phyloP scores from a whole-genome alignment of 2,888 invertebrate species.

The Euzetes globulus region DNA sequence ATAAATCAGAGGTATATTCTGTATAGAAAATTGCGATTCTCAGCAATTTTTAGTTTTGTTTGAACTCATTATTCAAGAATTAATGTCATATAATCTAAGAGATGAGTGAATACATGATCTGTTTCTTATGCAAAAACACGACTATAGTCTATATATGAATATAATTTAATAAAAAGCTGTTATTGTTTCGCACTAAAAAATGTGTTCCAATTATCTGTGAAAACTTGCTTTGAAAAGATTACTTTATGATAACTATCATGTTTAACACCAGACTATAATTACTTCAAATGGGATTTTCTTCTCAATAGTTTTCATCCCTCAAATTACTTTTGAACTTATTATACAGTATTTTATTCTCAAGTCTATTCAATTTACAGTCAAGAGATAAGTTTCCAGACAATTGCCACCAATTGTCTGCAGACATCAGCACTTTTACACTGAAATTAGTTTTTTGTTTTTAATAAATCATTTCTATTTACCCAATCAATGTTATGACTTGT shows the following conservation, averaged over 20 bases:
- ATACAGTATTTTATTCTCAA: too few species aligned
- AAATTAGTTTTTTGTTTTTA: too few species aligned
- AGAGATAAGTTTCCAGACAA: too few species aligned
- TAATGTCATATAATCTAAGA: not conserved
- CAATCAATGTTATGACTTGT: too few species aligned
- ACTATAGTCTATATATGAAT: not conserved
- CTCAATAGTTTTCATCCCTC: too few species aligned
- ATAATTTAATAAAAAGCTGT: not conserved
- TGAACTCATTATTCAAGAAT: not conserved
- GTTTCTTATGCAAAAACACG: not conserved
- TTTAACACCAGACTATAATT: not conserved
- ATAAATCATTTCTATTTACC: too few species aligned
- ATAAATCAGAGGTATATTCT: constrained; percentile 7
- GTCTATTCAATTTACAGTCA: too few species aligned
- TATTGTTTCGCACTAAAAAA: not conserved
- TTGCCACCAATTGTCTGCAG: too few species aligned
- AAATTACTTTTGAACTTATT: too few species aligned
- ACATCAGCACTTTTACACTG: too few species aligned
- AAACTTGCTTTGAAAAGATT: not conserved
- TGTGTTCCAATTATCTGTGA: constrained; percentile 7
- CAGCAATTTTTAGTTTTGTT: not conserved
- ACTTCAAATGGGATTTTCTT: too few species aligned
- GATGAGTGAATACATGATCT: not conserved
- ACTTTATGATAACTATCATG: not conserved
- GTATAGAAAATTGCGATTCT: not conserved